Base-by-base conservation (phyloP, 35 echinoderm and acorn worm species). In the Ophioderma brevispina region DNA sequence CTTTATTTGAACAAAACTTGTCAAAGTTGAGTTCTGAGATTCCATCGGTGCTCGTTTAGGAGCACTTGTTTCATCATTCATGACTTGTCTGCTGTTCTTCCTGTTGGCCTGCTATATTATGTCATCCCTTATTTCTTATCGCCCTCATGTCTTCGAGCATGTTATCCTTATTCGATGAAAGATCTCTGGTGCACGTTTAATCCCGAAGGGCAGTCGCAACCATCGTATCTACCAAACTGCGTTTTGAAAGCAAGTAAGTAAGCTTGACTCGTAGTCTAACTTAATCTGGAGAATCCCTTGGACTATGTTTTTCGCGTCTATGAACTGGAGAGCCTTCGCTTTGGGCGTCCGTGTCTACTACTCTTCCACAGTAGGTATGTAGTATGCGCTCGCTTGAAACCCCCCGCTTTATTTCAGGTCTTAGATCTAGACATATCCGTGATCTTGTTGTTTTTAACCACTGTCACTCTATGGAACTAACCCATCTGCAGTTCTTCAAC, bases 1-100 rank as follows among this genome's bases (percentile, higher is more conserved):
- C 8, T 49, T 91, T 80, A 76, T 77, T 50, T 13, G 92, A 85
- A 76, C 94, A 85, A 75, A 88, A 94, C 55, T 94, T 94, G 1
- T 84, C 81, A 36, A 92, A 81, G 84, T 94, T 97, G 15, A 94
- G 80, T 64, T 94, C n/a, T 97, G 36, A 97, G 55, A 70, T 98
- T 98, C 63, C 86, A 94, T 97, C 85, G 37, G 88, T 94, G n/a
- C n/a, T 88, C 88, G 76, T 81, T 84, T 23, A 36, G 18, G 17
- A 89, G 40, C 3, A 97, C 95, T 63, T 92, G 75, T 15, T 92
- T 84, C 50, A 94, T 52, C 11, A 92, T 81, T 80, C 84, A n/a
- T 13, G 49, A 91, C 85, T 39, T 92, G 87, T 32, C 75, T 17
- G 36, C 80, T 84, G 0, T 31, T 32, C 38, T 91, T 78, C n/a